phyloP scores from a whole-genome alignment of 2,888 invertebrate genomes.

The Phalangium opilio region DNA sequence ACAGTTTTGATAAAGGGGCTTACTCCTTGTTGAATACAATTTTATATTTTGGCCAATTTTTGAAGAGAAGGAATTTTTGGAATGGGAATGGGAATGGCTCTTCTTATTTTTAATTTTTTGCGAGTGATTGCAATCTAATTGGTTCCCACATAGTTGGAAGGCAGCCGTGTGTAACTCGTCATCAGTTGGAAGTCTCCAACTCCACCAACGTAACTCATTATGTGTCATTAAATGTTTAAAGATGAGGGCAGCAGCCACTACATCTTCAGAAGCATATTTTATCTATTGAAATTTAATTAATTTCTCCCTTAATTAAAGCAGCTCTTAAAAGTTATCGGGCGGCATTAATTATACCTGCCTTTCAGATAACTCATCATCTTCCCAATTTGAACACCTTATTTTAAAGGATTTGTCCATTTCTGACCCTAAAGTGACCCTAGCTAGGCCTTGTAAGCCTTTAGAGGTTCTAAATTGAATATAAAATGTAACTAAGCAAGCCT shows the following conservation, averaged over 20 bases:
- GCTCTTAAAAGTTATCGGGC: too few species aligned
- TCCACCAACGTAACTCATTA: too few species aligned
- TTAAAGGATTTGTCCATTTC: conserved; percentile 50
- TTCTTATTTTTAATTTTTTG: not conserved
- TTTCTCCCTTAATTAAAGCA: too few species aligned
- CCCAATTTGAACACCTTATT: conserved; percentile 60
- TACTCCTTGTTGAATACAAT: conserved; percentile 37
- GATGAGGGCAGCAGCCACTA: conserved; percentile 50
- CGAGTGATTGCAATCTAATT: not conserved
- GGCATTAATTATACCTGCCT: conserved; percentile 41
- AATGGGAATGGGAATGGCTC: too few species aligned
- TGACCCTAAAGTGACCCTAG: conserved; percentile 43
- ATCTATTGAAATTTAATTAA: conserved; percentile 23
- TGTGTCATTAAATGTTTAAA: conserved; percentile 33
- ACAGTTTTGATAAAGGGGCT: conserved; percentile 61
- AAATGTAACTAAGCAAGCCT: not conserved
- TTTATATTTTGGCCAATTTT: not conserved
- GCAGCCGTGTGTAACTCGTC: not conserved
- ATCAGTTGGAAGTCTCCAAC: not conserved
- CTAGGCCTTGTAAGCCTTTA: conserved; percentile 47
- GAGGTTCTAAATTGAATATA: conserved; percentile 20
- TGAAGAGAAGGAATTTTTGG: not conserved
- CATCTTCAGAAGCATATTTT: conserved; percentile 62
- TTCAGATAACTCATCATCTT: conserved; percentile 41
- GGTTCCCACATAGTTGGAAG: not conserved